Conservation (phyloP, 2,797 vertebrate species). For the Mionectes olivaceus region DNA sequence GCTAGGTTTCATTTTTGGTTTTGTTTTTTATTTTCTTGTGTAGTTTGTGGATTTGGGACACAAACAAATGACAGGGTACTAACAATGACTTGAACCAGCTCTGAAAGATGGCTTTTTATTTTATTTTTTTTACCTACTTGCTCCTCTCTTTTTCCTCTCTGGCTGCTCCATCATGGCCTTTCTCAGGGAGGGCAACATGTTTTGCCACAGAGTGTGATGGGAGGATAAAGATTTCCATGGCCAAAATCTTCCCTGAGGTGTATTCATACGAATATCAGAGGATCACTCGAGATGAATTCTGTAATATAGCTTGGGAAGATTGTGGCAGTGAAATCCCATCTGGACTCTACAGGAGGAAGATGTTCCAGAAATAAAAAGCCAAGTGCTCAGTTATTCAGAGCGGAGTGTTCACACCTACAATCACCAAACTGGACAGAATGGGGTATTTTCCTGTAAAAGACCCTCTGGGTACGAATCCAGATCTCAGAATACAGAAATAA, state of each 20-base stretch:
- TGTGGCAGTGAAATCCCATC: neutral
- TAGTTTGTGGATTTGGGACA: slow-evolving; percentile 1
- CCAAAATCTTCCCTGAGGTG: neutral
- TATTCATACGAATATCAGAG: neutral
- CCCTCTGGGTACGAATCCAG: neutral
- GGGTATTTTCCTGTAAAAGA: neutral
- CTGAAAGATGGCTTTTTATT: neutral
- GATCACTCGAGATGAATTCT: neutral
- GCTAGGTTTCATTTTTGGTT: neutral
- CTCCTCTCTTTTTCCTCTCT: neutral
- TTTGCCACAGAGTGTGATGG: neutral
- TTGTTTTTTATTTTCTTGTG: neutral
- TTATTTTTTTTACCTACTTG: neutral
- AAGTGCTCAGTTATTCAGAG: neutral
- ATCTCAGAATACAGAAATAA: neutral
- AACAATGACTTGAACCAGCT: neutral
- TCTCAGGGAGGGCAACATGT: neutral
- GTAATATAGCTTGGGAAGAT: neutral
- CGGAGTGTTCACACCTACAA: neutral
- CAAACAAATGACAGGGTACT: neutral
- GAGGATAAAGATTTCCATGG: neutral
- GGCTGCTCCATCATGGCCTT: neutral
- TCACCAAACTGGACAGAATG: neutral
- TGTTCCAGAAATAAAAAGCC: neutral
- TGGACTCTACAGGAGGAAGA: neutral